Percentiles rank a stretch among this genome's conserved stretches.
Evolutionary conservation across 2,113 vertebrate genomes (phyloP).

Genomic region (Salvelinus sp.): DNA sequence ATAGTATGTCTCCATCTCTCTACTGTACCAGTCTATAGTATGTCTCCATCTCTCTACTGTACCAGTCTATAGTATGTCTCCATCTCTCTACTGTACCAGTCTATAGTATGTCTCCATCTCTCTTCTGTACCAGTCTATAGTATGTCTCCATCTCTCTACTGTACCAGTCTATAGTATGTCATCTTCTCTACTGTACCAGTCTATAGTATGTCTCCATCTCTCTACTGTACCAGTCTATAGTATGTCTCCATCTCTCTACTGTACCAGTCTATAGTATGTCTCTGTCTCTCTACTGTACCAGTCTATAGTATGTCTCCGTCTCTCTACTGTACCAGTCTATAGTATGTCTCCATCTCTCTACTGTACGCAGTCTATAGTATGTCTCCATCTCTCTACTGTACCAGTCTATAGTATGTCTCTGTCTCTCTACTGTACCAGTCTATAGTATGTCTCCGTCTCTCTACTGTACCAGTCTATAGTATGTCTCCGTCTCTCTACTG

Average conservation of each 20-base stretch:
- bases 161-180: slow-evolving; percentile 7
- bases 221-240: too few relatives aligned
- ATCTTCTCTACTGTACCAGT: slow-evolving; percentile 77
- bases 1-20: slow-evolving; percentile 66
- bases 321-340: slow-evolving; percentile 75
- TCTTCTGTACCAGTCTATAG: slow-evolving; percentile 76
- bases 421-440: neutral
- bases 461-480: slow-evolving; percentile 78
- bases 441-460: slow-evolving; percentile 63
- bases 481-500: neutral
- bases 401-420: slow-evolving; percentile 75
- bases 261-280: slow-evolving; percentile 76
- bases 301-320: slow-evolving; percentile 46
- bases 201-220: slow-evolving; percentile 68
- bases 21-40: too few relatives aligned
- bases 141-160: slow-evolving; percentile 40
- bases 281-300: neutral
- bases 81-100: neutral
- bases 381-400: slow-evolving; percentile 71
- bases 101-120: slow-evolving; percentile 58
- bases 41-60: slow-evolving; percentile 71
- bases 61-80: slow-evolving; percentile 74
- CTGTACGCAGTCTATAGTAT: too few relatives aligned
- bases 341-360: slow-evolving; percentile 60
- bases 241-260: slow-evolving; percentile 68